Evolutionary conservation across 2,888 invertebrate genomes (phyloP), one percentile per base, ranked within the genome.

Genomic region (Temnothorax ravouxi): DNA sequence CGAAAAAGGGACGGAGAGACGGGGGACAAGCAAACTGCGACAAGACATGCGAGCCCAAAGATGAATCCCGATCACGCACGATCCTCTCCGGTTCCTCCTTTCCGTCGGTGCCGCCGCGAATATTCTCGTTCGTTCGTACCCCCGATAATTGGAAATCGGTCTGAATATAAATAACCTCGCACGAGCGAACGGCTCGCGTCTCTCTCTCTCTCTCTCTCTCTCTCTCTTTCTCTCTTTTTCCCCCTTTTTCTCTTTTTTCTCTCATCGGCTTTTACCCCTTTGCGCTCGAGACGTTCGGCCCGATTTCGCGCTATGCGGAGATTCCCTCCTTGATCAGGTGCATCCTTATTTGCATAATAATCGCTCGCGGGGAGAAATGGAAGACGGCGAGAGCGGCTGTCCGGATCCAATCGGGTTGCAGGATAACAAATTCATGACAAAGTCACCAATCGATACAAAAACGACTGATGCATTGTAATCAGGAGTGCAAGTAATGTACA

Each of bases 41-140:
- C 94, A 93, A 88, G 93, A 93, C 94, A 94, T 92, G 94, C 93
- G 89, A 94, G 84, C 88, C 85, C 89, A 86, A 91, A 91, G 91
- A 94, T 94, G 93, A 94, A 94, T 92, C 93, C 88, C 89, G 93
- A 93, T 93, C 94, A 94, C 94, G 94, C 94, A 94, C 92, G 90
- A 85, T 87, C 83, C 84, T 54, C 59, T 29, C 59, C 52, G 59
- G 47, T 34, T 62, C 62, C 74, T 79, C 87, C 77, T 52, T 79
- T 83, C 52, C 80, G 59, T 71, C 64, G 76, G 9, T 83, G 74
- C 69, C 79, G 66, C 80, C 69, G 84, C 77, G 72, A 67, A 18
- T 34, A 34, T 41, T 74, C 62, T 62, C 83, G 83, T 56, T 84
- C 66, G 25, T 56, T 56, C 80, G 81, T 76, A 83, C 25, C 87